These are phyloP conservation scores for Creontiades dilutus DNA, from an alignment of 2,888 invertebrate genomes.

Conservation along the genomic window DNA sequence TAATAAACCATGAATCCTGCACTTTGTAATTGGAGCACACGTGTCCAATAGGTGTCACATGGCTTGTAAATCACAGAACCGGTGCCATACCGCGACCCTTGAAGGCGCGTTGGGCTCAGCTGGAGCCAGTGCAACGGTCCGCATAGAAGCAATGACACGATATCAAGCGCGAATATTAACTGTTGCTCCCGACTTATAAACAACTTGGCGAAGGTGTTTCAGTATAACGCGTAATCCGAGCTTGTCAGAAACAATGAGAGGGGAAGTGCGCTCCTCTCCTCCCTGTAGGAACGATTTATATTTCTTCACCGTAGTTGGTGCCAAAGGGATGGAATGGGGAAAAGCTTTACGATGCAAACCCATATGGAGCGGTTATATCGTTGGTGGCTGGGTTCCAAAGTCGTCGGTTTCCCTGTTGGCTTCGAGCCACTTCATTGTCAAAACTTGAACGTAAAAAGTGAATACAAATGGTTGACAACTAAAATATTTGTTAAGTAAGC, in stretches of 20 bases:
- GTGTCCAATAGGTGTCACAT: too few relatives aligned
- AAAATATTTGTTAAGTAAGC: too few relatives aligned
- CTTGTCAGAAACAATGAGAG: neutral
- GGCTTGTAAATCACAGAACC: neutral
- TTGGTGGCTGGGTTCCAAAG: slow-evolving; percentile 1
- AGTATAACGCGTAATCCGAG: neutral
- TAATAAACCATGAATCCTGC: too few relatives aligned
- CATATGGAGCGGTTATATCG: neutral
- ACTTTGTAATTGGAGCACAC: too few relatives aligned
- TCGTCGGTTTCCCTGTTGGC: neutral
- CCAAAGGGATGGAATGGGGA: neutral
- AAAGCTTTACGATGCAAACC: slow-evolving; percentile 1
- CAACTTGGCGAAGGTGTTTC: neutral
- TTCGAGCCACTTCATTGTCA: neutral
- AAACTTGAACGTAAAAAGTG: neutral
- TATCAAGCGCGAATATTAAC: slow-evolving; percentile 31
- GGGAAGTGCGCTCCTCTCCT: neutral
- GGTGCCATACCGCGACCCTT: neutral
- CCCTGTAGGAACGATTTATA: slow-evolving; percentile 3
- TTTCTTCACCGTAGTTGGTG: neutral
- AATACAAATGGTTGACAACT: too few relatives aligned
- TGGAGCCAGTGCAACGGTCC: neutral
- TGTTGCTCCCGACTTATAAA: neutral
- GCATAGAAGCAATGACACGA: slow-evolving; percentile 10
- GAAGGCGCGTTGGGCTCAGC: too few relatives aligned